Evolutionary conservation across 1,140 invertebrate genomes (phyloP), one percentile per base, ranked within the genome.

Genomic region (Calycopis cecrops): DNA sequence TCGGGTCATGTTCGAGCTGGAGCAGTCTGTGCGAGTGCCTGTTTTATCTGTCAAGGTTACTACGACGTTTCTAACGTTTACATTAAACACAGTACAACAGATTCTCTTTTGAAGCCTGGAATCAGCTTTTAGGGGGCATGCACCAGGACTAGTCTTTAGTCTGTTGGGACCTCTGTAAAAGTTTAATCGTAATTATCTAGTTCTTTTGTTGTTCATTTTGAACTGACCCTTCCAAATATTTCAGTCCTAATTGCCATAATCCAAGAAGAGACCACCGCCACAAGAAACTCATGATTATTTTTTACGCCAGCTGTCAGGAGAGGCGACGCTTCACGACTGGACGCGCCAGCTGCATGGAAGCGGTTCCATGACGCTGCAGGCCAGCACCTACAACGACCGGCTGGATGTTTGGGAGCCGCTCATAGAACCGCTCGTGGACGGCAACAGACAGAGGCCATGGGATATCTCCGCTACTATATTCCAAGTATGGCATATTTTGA

Each of bases 381-480:
- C 93, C 2, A 92, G 92, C 56, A 94, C 92, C 73, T 96, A 92
- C 66, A 95, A 96, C 76, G 91, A 93, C 56, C 90, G 91, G 53
- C 73, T 92, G 10, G 91, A 92, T 61, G 88, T 89, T 14, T 96
- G 95, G 95, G 94, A 96, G 71, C 94, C 95, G 0, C 69, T 96
- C 0, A 85, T 96, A 10, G 95, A 96, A 65, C 92, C 94, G 1
- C 90, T 92, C 8, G 90, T 92, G 12, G 88, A 91, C 48, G 93
- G 93, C 69, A 91, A 91, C 56, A 77, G 90, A 3, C 94, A 94
- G 67, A 87, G 91, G 65, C 92, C 93, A 0, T 95, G 93, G 92
- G 93, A 94, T 75, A 77, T 94, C 8, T 78, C 90, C n/a, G 85
- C 94, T 48, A 93, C 91, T 77, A 89, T 95, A 1, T 91, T 90